Evolutionary conservation across 2,888 invertebrate species (phyloP), one percentile per base, ranked within the genome.

Genomic region (Tetranychus truncatus): DNA sequence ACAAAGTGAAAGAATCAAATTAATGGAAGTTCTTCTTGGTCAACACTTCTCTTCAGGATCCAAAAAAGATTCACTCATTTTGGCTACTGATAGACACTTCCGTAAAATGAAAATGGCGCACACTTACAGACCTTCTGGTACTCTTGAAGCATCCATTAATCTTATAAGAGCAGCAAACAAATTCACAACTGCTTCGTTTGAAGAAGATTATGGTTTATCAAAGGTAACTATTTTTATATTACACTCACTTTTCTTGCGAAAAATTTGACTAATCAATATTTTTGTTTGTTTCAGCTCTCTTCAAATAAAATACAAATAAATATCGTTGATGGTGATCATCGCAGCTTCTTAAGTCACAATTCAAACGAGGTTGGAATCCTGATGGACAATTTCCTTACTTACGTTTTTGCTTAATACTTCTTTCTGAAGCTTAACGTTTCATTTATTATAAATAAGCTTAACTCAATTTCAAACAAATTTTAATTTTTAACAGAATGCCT

Each of bases 281-380:
- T 45, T 72, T 72, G 44, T 72, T n/a, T 1, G 11, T 45, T 44
- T 44, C n/a, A 34, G n/a, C 45, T 34, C 15, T 44, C 20, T 1
- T 45, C 15, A 24, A 72, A 44, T 5, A n/a, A 72, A 15, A 34
- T 20, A 11, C 44, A 15, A n/a, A 44, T 72, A 6, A 46, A 72
- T n/a, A 34, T 72, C 20, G 15, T 72, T 11, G 20, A 44, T 45
- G 72, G 72, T 72, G 72, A 72, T 45, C 72, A 72, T 72, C 44
- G 46, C 5, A 45, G 21, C 20, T 72, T 72, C 45, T 45, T 72
- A 15, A 44, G 9, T 9, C n/a, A 72, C 34, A 24, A 72, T 72
- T n/a, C 45, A 6, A 34, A 44, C 6, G 72, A 44, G 20, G 45
- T 72, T 46, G 44, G 72, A n/a, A 18, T n/a, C 15, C 11, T 24